These are phyloP conservation scores for Silurus lanzhouensis DNA, from an alignment of 2,797 vertebrate species.

Conservation along the genomic window DNA sequence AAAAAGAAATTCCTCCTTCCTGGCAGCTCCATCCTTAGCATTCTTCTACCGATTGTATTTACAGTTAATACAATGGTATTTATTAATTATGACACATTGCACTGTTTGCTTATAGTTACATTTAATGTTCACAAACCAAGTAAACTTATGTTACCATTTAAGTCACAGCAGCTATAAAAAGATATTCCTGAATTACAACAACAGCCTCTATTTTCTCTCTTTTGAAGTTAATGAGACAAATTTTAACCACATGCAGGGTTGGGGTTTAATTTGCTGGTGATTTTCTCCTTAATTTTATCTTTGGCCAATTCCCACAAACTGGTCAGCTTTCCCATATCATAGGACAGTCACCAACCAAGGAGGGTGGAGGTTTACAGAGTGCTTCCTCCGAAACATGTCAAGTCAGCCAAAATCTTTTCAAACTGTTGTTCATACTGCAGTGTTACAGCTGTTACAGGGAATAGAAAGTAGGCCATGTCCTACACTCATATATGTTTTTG, in stretches of 20 bases:
- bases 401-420: not conserved
- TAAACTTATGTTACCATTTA: not conserved
- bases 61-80: not conserved
- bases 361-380: conserved; percentile 7
- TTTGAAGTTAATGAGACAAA: conserved; percentile 6
- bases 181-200: too few species aligned
- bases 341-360: not conserved
- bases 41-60: too few species aligned
- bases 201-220: not conserved
- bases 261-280: not conserved
- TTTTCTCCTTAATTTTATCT: not conserved
- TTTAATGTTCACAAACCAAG: not conserved
- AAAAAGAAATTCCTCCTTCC: too few species aligned
- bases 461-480: not conserved
- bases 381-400: not conserved
- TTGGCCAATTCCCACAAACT: not conserved
- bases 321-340: not conserved
- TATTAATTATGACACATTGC: not conserved
- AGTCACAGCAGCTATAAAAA: not conserved
- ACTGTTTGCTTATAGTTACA: not conserved
- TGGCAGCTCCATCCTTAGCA: too few species aligned
- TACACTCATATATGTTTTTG: not conserved
- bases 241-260: not conserved
- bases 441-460: not conserved
- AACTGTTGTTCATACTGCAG: not conserved